Conservation (phyloP, 2,888 invertebrate species). For the Sinodicranocentrus sp. region DNA sequence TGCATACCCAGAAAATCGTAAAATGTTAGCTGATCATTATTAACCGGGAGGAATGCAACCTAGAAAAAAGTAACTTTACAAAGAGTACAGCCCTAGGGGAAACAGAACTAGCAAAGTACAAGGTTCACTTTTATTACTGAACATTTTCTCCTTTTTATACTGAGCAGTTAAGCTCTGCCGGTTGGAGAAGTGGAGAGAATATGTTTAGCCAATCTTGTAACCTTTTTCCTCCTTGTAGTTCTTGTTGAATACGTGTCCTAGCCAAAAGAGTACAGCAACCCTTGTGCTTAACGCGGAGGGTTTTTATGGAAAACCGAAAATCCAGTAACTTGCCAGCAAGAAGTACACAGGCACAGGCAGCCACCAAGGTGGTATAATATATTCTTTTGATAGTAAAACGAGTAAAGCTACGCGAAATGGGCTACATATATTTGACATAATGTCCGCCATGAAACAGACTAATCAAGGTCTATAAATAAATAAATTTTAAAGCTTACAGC, state of each 20-base stretch:
- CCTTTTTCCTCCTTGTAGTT: no score
- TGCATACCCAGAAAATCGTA: slow-evolving; percentile 9
- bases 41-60: slow-evolving; percentile 6
- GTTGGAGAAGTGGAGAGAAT: not conserved
- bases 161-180: slow-evolving; percentile 3
- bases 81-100: not conserved
- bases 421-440: slow-evolving; percentile 29
- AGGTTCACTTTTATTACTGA: slow-evolving; percentile 26
- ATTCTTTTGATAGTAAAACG: slow-evolving; percentile 5
- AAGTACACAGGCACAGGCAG: not conserved
- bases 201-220: slow-evolving; percentile 5
- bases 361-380: not conserved
- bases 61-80: not conserved
- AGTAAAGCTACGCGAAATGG: not conserved
- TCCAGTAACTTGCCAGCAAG: not conserved
- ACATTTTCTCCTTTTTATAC: slow-evolving; percentile 20
- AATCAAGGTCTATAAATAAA: slow-evolving; percentile 55
- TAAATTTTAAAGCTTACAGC: slow-evolving; percentile 29
- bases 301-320: slow-evolving; percentile 25
- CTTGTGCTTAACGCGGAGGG: no score
- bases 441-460: slow-evolving; percentile 34
- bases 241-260: no score
- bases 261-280: no score
- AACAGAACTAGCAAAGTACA: not conserved
- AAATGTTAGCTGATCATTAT: slow-evolving; percentile 36